These are phyloP conservation scores for Drosophila sechellia DNA, from an alignment of 1,140 invertebrate genomes.

Conservation along the genomic window DNA sequence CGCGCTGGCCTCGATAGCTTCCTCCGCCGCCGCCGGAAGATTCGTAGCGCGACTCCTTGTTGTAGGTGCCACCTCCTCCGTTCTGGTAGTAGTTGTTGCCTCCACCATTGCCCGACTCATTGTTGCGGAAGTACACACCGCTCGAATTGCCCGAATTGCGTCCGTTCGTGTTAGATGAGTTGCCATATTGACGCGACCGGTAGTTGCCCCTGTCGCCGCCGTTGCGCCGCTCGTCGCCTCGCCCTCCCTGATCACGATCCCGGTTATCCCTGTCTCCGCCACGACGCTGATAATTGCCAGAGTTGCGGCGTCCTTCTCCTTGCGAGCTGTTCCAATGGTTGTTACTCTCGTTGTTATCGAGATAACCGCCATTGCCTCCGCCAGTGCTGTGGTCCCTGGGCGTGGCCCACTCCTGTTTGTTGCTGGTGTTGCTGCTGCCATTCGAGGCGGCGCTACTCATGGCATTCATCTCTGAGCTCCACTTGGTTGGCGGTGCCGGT, in stretches of 20 bases:
- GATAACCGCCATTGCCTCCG: slow-evolving; percentile 40
- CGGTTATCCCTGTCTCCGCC: slow-evolving; percentile 37
- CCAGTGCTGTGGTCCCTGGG: slow-evolving; percentile 63
- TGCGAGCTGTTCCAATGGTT: slow-evolving; percentile 75
- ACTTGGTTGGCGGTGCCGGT: slow-evolving; percentile 58
- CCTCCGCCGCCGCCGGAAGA: slow-evolving; percentile 57
- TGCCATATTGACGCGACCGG: slow-evolving; percentile 69
- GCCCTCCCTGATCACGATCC: slow-evolving; percentile 42
- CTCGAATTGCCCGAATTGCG: slow-evolving; percentile 55
- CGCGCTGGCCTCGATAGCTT: slow-evolving; percentile 68
- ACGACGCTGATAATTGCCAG: slow-evolving; percentile 68
- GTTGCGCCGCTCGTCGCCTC: slow-evolving; percentile 61
- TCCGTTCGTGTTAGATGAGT: slow-evolving; percentile 72
- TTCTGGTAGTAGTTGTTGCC: slow-evolving; percentile 64
- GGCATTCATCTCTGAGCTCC: slow-evolving; percentile 82
- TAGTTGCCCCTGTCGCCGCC: slow-evolving; percentile 62
- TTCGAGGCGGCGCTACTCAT: slow-evolving; percentile 62
- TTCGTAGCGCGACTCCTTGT: slow-evolving; percentile 76
- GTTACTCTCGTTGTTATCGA: slow-evolving; percentile 46
- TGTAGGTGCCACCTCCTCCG: slow-evolving; percentile 62
- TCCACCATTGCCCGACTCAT: slow-evolving; percentile 58
- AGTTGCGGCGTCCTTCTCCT: slow-evolving; percentile 68
- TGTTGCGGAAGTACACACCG: slow-evolving; percentile 80
- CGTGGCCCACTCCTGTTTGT: slow-evolving; percentile 75
- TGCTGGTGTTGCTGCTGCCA: slow-evolving; percentile 57